A percentile compares a stretch with the other conserved stretches of the same genome.
These are phyloP conservation scores for Dromas ardeola DNA, from an alignment of 2,113 vertebrate genomes.

Conservation along the genomic window DNA sequence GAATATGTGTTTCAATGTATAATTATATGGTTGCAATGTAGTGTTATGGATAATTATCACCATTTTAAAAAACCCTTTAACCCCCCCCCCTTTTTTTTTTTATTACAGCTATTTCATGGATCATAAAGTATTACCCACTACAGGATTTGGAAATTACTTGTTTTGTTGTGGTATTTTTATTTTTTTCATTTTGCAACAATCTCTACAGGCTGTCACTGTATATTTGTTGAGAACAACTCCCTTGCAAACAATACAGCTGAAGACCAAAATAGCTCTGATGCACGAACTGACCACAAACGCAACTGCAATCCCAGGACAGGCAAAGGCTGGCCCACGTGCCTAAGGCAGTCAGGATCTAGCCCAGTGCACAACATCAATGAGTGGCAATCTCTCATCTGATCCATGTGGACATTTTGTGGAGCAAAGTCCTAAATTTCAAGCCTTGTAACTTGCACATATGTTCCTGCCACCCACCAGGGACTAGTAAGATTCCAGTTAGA, in stretches of 20 bases:
- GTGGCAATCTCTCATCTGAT: neutral
- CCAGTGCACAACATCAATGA: neutral
- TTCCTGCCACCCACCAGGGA: neutral
- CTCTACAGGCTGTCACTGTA: neutral
- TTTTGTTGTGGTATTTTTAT: neutral
- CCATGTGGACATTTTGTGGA: neutral
- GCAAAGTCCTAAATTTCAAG: neutral
- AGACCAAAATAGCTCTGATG: neutral
- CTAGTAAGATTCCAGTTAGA: neutral
- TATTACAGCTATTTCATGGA: slow-evolving; percentile 29
- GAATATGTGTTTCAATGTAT: neutral
- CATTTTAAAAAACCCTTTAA: slow-evolving; percentile 27
- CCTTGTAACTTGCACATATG: neutral
- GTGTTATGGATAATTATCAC: slow-evolving; percentile 35
- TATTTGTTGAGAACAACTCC: neutral
- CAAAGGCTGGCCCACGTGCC: neutral
- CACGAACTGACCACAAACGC: accelerated
- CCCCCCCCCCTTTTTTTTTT: neutral
- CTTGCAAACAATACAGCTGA: neutral
- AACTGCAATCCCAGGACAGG: neutral
- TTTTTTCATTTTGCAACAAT: neutral
- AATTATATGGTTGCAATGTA: slow-evolving; percentile 40
- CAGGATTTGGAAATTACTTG: slow-evolving; percentile 22
- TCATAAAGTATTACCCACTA: slow-evolving; percentile 33
- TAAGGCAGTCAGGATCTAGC: neutral